These are phyloP conservation scores for Pseudomyrmex flavicornis DNA, from an alignment of 1,140 invertebrate genomes.

Conservation along the genomic window DNA sequence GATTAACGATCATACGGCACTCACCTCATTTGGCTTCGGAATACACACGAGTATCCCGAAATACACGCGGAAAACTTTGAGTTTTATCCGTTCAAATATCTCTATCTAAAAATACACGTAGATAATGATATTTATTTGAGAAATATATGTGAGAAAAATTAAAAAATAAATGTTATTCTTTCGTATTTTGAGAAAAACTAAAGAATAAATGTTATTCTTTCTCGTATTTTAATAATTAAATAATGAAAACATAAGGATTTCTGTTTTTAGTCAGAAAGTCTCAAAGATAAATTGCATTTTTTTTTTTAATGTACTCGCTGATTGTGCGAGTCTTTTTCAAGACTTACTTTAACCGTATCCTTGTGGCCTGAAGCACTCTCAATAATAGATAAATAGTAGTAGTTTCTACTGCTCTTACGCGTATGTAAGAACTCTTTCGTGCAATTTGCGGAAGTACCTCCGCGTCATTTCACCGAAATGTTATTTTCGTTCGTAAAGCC, in stretches of 20 bases:
- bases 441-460: slow-evolving; percentile 39
- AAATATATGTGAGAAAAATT: too few species aligned
- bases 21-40: background rate
- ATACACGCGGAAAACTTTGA: background rate
- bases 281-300: too few species aligned
- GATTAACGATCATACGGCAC: background rate
- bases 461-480: slow-evolving; percentile 39
- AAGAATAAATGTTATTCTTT: too few species aligned
- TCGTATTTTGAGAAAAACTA: too few species aligned
- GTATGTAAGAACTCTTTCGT: slow-evolving; percentile 37
- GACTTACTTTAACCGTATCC: background rate
- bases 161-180: too few species aligned
- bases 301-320: too few species aligned
- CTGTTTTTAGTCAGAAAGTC: too few species aligned
- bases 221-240: too few species aligned
- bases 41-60: background rate
- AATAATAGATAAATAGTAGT: background rate
- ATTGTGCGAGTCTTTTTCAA: too few species aligned
- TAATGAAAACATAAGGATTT: too few species aligned
- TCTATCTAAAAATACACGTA: too few species aligned
- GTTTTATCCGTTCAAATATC: background rate
- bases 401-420: slow-evolving; percentile 9
- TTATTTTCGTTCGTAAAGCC: slow-evolving; percentile 44
- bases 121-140: too few species aligned
- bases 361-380: background rate